These are phyloP conservation scores for Psophia crepitans DNA, from an alignment of 2,113 vertebrate species.

Conservation along the genomic window DNA sequence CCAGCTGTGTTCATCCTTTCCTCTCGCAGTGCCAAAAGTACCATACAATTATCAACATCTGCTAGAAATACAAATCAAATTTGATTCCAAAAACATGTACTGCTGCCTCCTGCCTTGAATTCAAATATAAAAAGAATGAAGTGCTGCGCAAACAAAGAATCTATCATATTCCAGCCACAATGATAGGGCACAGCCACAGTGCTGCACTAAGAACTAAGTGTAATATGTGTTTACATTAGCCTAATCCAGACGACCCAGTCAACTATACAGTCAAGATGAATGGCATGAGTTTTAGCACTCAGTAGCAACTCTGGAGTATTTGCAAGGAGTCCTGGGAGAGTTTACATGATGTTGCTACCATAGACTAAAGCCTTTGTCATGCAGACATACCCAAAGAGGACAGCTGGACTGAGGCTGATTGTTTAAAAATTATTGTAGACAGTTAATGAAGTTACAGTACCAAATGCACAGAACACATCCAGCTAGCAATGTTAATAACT, in stretches of 20 bases:
- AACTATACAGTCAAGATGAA: not conserved
- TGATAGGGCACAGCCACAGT: not conserved
- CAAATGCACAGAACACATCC: not conserved
- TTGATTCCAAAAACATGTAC: not conserved
- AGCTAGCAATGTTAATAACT: not conserved
- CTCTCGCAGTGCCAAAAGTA: not conserved
- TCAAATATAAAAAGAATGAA: constrained; percentile 31
- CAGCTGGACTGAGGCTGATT: not conserved
- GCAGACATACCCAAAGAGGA: not conserved
- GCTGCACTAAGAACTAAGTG: not conserved
- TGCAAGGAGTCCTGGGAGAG: not conserved
- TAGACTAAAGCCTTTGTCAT: not conserved
- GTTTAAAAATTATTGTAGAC: not conserved
- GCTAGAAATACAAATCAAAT: constrained; percentile 23
- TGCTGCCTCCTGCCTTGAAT: constrained; percentile 14
- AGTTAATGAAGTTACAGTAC: constrained; percentile 1
- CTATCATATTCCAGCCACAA: not conserved
- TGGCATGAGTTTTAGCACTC: not conserved
- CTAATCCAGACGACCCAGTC: not conserved
- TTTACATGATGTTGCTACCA: not conserved
- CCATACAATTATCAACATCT: constrained; percentile 34
- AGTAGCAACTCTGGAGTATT: not conserved
- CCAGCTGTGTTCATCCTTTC: not conserved
- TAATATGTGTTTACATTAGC: not conserved
- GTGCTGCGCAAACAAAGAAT: not conserved